Percentiles rank a stretch among this genome's conserved stretches.
These are phyloP conservation scores for Rhorus exstirpatorius DNA, from an alignment of 2,888 invertebrate genomes.

Conservation along the genomic window DNA sequence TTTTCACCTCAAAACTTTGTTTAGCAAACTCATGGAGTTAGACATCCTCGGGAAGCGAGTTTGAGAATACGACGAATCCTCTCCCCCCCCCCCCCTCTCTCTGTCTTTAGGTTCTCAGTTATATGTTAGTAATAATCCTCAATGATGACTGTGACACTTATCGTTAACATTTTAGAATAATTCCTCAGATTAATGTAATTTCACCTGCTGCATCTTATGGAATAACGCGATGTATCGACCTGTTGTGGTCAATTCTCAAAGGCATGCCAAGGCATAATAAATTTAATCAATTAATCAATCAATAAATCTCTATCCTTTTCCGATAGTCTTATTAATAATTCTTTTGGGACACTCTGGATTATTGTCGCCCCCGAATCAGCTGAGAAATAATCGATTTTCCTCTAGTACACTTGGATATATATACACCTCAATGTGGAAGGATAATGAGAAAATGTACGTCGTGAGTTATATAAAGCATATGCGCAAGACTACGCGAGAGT, in stretches of 20 bases:
- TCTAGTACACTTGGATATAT: conserved; percentile 17
- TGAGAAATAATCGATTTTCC: conserved; percentile 55
- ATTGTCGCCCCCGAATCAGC: conserved; percentile 14
- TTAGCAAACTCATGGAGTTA: conserved; percentile 31
- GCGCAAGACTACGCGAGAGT: conserved; percentile 6
- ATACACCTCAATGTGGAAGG: background rate
- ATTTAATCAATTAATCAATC: no score
- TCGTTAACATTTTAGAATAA: no score
- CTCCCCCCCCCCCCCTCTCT: background rate
- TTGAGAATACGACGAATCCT: background rate
- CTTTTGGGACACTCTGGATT: conserved; percentile 30
- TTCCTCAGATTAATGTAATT: no score
- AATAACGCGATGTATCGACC: no score
- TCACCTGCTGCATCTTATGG: no score
- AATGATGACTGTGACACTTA: no score
- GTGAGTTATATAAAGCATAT: conserved; percentile 47
- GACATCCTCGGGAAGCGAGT: conserved; percentile 13
- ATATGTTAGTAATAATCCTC: no score
- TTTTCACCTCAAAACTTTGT: conserved; percentile 43
- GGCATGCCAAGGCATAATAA: no score
- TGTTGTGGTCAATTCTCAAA: no score
- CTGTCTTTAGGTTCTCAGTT: no score
- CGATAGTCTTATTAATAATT: conserved; percentile 26
- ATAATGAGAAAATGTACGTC: background rate
- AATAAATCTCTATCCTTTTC: background rate